Conservation (phyloP, 2,797 vertebrate genomes). For the Anguilla anguilla region DNA sequence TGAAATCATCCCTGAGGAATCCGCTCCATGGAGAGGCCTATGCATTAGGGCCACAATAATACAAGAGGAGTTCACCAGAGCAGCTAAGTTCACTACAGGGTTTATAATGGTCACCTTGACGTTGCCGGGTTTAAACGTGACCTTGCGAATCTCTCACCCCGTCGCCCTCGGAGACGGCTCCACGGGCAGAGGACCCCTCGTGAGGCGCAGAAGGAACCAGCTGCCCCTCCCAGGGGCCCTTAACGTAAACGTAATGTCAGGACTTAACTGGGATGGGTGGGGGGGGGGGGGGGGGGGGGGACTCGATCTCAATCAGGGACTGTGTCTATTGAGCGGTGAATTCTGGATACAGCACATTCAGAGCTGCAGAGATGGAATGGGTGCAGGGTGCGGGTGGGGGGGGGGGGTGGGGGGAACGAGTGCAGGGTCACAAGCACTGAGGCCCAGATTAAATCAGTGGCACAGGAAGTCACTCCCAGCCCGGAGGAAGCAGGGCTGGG, state of each 20-base stretch:
- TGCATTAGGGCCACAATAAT: neutral
- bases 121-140: neutral
- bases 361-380: neutral
- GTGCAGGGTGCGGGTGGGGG: neutral
- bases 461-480: no score
- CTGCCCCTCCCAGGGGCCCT: neutral
- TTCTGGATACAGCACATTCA: constrained; percentile 21
- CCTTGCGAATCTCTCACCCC: neutral
- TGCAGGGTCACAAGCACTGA: no score
- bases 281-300: constrained; percentile 7
- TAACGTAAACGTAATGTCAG: neutral
- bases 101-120: neutral
- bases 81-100: neutral
- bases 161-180: neutral
- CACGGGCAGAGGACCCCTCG: constrained; percentile 19
- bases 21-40: neutral
- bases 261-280: constrained; percentile 24
- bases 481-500: no score
- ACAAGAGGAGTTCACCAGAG: neutral
- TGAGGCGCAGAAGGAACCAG: neutral
- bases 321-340: constrained; percentile 27
- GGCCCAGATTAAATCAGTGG: no score
- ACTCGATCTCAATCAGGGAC: constrained; percentile 34
- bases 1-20: neutral
- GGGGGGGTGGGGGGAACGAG: neutral